These are phyloP conservation scores for Oscheius sp. DNA, from an alignment of 2,888 invertebrate genomes.

Conservation along the genomic window DNA sequence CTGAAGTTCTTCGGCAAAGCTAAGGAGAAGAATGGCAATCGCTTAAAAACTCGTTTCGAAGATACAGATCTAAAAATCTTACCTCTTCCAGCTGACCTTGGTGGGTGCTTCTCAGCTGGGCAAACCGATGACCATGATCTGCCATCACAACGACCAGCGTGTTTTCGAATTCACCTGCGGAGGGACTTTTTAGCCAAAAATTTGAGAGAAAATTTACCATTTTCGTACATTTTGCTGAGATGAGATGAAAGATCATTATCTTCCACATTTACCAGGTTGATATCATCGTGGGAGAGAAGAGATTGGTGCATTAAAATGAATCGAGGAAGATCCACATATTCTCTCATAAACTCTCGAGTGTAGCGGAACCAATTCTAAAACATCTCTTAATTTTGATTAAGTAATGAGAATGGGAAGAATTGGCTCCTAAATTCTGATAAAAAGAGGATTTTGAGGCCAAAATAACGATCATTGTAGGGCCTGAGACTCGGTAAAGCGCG, in stretches of 20 bases:
- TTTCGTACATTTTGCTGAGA: constrained; percentile 47
- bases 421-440: not conserved
- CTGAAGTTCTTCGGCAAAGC: constrained; percentile 56
- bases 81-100: constrained; percentile 78
- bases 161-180: constrained; percentile 79
- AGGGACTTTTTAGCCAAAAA: not conserved
- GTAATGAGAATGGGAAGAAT: not conserved
- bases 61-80: not conserved
- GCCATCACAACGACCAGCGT: constrained; percentile 88
- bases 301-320: constrained; percentile 84
- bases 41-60: constrained; percentile 71
- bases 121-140: constrained; percentile 90
- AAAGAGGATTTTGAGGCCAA: too few relatives aligned
- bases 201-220: constrained; percentile 26
- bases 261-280: constrained; percentile 78
- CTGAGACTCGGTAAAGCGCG: too few relatives aligned
- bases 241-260: constrained; percentile 59
- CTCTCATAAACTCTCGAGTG: constrained; percentile 75
- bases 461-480: too few relatives aligned
- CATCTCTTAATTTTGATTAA: not conserved
- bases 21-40: constrained; percentile 82
- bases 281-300: constrained; percentile 86
- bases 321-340: constrained; percentile 79
- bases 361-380: constrained; percentile 64
- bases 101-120: constrained; percentile 82